A percentile compares a stretch with the other conserved stretches of the same genome.
Conservation (phyloP, 35 echinoderm and acorn worm genomes). For the Anneissia japonica region DNA sequence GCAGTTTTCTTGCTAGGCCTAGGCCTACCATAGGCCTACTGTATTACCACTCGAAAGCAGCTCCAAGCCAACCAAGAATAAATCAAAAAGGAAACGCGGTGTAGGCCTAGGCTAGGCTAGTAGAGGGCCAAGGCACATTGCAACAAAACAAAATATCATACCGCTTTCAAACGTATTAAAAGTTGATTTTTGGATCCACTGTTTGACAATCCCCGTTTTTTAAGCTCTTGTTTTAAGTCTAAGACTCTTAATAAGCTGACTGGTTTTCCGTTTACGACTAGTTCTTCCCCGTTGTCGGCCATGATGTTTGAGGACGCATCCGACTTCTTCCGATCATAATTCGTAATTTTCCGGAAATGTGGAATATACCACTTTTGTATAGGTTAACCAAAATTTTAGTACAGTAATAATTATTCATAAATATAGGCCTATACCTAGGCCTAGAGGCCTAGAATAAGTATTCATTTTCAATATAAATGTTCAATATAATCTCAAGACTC, state of each 20-base stretch:
- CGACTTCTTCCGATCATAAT: not conserved
- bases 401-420: no score
- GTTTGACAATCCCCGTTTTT: conserved; percentile 60
- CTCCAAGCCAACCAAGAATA: no score
- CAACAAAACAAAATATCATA: conserved; percentile 14
- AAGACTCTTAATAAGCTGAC: conserved; percentile 60
- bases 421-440: no score
- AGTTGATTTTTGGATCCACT: conserved; percentile 75
- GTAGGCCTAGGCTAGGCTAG: no score
- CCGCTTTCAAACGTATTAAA: conserved; percentile 53
- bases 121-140: not conserved
- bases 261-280: conserved; percentile 48
- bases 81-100: no score
- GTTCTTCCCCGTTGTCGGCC: conserved; percentile 42
- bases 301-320: not conserved
- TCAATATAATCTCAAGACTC: no score
- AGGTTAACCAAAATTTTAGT: no score
- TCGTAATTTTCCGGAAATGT: not conserved
- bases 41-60: no score
- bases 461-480: no score
- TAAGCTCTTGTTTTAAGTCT: conserved; percentile 80
- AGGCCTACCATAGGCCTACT: no score
- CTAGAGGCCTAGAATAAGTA: no score
- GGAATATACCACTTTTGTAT: not conserved
- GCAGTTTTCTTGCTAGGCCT: no score